phyloP scores from a whole-genome alignment of 2,113 vertebrate species.

The Ptychochromis oligacanthus region DNA sequence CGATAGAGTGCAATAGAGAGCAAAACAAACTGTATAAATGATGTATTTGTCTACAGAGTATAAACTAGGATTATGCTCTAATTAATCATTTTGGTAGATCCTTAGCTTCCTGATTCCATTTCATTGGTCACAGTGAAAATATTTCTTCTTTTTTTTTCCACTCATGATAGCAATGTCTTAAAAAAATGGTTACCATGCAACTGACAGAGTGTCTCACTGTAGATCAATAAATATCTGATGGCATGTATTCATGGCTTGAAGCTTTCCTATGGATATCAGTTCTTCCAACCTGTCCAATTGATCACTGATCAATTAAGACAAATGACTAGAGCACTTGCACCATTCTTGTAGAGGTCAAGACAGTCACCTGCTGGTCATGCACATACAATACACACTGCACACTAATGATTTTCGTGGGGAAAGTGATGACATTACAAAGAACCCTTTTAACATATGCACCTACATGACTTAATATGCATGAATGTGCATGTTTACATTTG shows the following conservation, averaged over 20 bases:
- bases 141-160: neutral
- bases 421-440: slow-evolving; percentile 2
- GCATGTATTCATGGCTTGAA: slow-evolving; percentile 5
- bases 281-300: slow-evolving; percentile 19
- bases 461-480: neutral
- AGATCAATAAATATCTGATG: slow-evolving; percentile 51
- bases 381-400: neutral
- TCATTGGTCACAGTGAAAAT: neutral
- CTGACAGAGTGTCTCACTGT: neutral
- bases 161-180: neutral
- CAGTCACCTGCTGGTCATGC: slow-evolving; percentile 4
- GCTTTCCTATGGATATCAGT: slow-evolving; percentile 53
- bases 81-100: neutral
- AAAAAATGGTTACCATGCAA: neutral
- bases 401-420: neutral
- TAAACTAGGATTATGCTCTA: neutral
- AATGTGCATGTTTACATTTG: slow-evolving; percentile 23
- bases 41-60: neutral
- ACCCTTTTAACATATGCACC: neutral
- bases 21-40: neutral
- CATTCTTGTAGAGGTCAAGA: neutral
- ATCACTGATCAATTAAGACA: slow-evolving; percentile 21
- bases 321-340: slow-evolving; percentile 9
- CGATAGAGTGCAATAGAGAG: neutral
- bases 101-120: neutral